These are phyloP conservation scores for Myripristis murdjan DNA, from an alignment of 2,797 vertebrate genomes.

Conservation along the genomic window DNA sequence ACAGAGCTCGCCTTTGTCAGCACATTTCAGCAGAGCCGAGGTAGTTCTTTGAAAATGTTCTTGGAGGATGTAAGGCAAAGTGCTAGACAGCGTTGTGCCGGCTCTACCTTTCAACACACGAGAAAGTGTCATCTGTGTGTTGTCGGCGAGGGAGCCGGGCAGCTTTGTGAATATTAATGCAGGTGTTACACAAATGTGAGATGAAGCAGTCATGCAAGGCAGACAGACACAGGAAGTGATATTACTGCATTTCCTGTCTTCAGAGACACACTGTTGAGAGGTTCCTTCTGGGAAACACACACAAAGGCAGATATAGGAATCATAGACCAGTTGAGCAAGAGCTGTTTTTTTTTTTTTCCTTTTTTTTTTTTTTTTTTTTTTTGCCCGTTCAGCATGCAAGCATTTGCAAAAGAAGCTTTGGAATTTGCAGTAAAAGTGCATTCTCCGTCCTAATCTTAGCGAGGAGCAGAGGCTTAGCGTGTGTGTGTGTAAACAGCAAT, in stretches of 20 bases:
- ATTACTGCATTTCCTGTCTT: constrained; percentile 77
- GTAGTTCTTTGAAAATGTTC: constrained; percentile 54
- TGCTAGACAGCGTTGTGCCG: constrained; percentile 31
- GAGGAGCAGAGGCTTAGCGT: constrained; percentile 32
- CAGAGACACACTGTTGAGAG: constrained; percentile 62
- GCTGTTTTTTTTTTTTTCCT: no score
- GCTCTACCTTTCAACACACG: constrained; percentile 28
- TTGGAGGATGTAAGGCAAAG: constrained; percentile 40
- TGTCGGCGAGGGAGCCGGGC: constrained; percentile 30
- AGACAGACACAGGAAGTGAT: constrained; percentile 82
- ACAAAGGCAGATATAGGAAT: constrained; percentile 30
- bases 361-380: no score
- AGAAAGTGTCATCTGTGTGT: constrained; percentile 24
- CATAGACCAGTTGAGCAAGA: neutral
- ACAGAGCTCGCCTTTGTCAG: constrained; percentile 62
- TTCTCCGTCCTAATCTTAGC: constrained; percentile 24
- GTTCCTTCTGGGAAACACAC: constrained; percentile 43
- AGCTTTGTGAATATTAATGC: constrained; percentile 64
- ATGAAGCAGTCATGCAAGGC: constrained; percentile 66
- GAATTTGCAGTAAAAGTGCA: constrained; percentile 20
- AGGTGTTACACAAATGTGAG: constrained; percentile 61
- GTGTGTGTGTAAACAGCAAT: constrained; percentile 34
- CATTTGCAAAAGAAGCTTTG: constrained; percentile 25
- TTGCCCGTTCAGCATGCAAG: constrained; percentile 4
- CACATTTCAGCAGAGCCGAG: constrained; percentile 42